These are phyloP conservation scores for Ectemnius continuus DNA, from an alignment of 2,888 invertebrate species.

Conservation along the genomic window DNA sequence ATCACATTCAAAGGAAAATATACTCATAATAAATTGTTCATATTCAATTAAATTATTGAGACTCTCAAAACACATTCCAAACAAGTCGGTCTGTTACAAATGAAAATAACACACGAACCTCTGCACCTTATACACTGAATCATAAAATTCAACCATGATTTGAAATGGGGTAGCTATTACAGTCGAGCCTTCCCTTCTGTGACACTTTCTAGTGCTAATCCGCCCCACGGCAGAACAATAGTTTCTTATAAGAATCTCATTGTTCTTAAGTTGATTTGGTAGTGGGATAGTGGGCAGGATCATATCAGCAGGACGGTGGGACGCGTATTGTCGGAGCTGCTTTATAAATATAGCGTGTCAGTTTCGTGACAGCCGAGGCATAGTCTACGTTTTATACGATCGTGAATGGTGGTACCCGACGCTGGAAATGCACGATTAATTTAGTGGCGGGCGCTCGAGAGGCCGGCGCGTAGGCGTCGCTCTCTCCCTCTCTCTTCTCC, in stretches of 20 bases:
- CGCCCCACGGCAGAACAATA: not conserved
- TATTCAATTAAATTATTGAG: too few relatives aligned
- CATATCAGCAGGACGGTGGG: not conserved
- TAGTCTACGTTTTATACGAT: slow-evolving; percentile 40
- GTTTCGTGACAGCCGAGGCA: slow-evolving; percentile 38
- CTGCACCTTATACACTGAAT: too few relatives aligned
- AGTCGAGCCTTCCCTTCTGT: too few relatives aligned
- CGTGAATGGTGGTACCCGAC: slow-evolving; percentile 33
- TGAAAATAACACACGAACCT: too few relatives aligned
- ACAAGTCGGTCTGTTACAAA: too few relatives aligned
- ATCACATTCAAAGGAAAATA: too few relatives aligned
- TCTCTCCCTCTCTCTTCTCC: slow-evolving; percentile 7
- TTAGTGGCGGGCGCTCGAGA: slow-evolving; percentile 31
- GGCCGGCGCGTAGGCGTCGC: slow-evolving; percentile 38
- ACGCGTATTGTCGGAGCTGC: slow-evolving; percentile 6
- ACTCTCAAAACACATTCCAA: too few relatives aligned
- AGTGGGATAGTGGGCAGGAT: not conserved
- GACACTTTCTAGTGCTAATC: not conserved
- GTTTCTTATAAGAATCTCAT: not conserved
- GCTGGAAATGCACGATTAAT: slow-evolving; percentile 46
- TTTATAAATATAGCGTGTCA: slow-evolving; percentile 35
- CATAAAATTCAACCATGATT: too few relatives aligned
- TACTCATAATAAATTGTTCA: too few relatives aligned
- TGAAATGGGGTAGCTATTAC: too few relatives aligned
- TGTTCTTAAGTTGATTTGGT: too few relatives aligned